Evolutionary conservation across 2,797 vertebrate species (phyloP).

Genomic region (Tachyglossus aculeatus): DNA sequence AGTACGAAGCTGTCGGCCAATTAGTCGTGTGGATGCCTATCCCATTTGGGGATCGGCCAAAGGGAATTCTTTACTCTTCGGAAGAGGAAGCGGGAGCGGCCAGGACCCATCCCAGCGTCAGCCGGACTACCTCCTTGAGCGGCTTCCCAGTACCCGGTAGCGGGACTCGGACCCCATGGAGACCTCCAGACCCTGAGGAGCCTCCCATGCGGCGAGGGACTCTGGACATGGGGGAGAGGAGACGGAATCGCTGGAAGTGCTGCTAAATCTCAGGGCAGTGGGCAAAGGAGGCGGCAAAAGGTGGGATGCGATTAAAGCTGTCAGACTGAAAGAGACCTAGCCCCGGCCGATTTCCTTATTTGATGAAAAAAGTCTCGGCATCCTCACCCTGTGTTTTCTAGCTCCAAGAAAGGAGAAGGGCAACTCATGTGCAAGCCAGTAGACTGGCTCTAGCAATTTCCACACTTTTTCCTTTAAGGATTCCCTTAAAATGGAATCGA

Average conservation of each 20-base stretch:
- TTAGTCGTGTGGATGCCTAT: neutral
- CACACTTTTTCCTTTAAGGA: neutral
- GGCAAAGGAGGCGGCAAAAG: neutral
- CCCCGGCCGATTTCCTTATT: neutral
- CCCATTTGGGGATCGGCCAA: neutral
- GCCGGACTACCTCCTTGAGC: neutral
- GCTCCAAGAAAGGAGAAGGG: neutral
- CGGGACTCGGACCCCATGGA: too few species aligned
- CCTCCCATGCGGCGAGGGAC: too few species aligned
- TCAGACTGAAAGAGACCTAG: neutral
- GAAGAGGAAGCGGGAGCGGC: neutral
- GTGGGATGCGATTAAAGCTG: neutral
- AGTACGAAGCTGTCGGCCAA: neutral
- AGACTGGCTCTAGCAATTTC: neutral
- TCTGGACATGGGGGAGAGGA: too few species aligned
- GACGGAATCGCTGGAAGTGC: neutral
- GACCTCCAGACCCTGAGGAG: too few species aligned
- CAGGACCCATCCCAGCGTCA: neutral
- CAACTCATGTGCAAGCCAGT: neutral
- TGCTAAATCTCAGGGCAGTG: neutral
- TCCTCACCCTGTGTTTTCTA: neutral
- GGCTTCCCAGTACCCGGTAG: too few species aligned
- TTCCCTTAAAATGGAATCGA: neutral
- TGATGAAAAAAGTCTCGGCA: neutral
- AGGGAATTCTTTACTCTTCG: neutral